phyloP scores from a whole-genome alignment of 2,113 vertebrate species.

The Oophaga pumilio region DNA sequence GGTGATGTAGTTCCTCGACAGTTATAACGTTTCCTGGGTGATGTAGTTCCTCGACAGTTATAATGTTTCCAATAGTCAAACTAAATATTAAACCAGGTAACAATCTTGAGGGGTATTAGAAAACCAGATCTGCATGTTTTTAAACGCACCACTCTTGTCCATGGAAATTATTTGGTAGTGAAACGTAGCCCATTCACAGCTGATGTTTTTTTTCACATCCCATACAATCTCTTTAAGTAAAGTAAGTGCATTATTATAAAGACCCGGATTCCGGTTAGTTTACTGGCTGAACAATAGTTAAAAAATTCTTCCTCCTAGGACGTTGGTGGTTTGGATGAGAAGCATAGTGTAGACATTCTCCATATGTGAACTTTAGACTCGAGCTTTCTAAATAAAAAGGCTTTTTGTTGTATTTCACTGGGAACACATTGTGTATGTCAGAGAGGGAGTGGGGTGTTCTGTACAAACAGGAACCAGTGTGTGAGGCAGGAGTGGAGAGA shows the following conservation, averaged over 20 bases:
- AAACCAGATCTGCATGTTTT: too few species aligned
- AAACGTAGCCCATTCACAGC: not conserved
- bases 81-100: not conserved
- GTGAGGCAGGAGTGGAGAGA: not conserved
- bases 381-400: not conserved
- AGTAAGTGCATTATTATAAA: not conserved
- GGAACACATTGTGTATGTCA: not conserved
- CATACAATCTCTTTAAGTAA: not conserved
- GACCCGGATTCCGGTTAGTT: not conserved
- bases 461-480: not conserved
- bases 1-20: too few species aligned
- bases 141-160: not conserved
- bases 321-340: too few species aligned
- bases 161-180: not conserved
- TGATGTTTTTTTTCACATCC: not conserved
- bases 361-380: slow-evolving; percentile 4
- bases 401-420: slow-evolving; percentile 21
- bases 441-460: not conserved
- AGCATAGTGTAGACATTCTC: not conserved
- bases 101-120: not conserved
- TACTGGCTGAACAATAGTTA: not conserved
- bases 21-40: too few species aligned
- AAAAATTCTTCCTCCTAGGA: not conserved
- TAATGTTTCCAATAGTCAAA: not conserved
- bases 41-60: not conserved